Percentiles rank a stretch among this genome's conserved stretches.
Conservation (phyloP, 2,797 vertebrate species). For the Phyllotis vaccarum region DNA sequence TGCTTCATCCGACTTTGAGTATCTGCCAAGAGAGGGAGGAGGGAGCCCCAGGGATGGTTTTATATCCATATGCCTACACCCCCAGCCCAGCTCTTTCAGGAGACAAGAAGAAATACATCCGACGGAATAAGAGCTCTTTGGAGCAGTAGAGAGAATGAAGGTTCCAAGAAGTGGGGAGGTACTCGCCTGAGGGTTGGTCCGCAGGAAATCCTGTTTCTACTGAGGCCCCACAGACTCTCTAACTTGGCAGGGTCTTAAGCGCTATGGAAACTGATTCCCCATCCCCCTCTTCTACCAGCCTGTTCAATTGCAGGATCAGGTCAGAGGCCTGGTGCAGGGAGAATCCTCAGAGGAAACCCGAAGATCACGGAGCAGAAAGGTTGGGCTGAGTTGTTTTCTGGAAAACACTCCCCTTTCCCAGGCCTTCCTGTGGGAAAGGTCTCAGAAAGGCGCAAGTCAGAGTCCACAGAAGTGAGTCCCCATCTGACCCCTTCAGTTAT, state of each 20-base stretch:
- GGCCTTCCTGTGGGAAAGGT: conserved; percentile 86
- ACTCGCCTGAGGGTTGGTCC: background rate
- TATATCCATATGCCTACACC: conserved; percentile 64
- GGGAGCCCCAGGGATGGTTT: conserved; percentile 34
- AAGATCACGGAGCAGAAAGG: conserved; percentile 62
- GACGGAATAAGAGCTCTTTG: conserved; percentile 58
- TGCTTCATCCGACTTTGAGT: conserved; percentile 80
- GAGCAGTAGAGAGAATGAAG: conserved; percentile 26
- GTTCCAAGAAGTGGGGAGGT: conserved; percentile 22
- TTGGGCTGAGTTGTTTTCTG: conserved; percentile 45
- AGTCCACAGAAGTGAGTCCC: conserved; percentile 75
- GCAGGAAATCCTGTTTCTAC: conserved; percentile 66
- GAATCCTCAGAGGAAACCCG: conserved; percentile 71
- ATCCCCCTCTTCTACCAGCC: background rate
- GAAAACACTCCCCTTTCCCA: conserved; percentile 77
- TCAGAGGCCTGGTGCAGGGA: conserved; percentile 9
- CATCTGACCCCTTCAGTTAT: conserved; percentile 76
- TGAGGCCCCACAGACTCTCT: conserved; percentile 10
- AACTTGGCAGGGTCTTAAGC: conserved; percentile 38
- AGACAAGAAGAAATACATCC: conserved; percentile 74
- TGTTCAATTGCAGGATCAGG: background rate
- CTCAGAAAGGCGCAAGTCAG: conserved; percentile 70
- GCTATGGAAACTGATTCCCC: background rate
- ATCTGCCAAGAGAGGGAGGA: conserved; percentile 74
- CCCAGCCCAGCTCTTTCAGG: conserved; percentile 55